Percentiles rank a stretch among this genome's conserved stretches.
These are phyloP conservation scores for Scaptodrosophila lebanonensis DNA, from an alignment of 1,140 invertebrate species.

Conservation along the genomic window DNA sequence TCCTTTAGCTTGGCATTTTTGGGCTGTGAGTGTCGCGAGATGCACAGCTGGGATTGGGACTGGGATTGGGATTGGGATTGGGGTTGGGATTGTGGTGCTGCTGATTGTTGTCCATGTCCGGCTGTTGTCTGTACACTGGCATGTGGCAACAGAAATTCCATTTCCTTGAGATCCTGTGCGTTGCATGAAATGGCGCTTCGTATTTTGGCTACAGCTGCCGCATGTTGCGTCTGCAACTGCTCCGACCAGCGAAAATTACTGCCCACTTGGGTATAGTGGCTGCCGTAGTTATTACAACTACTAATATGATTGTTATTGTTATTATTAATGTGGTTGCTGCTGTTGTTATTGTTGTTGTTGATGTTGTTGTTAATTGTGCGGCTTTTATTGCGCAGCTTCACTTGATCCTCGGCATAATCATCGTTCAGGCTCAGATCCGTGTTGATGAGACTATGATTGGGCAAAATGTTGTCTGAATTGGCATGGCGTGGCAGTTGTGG, in stretches of 20 bases:
- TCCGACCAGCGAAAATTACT: conserved; percentile 61
- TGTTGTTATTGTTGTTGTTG: conserved; percentile 41
- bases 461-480: conserved; percentile 50
- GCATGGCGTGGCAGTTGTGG: background rate
- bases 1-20: conserved; percentile 56
- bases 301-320: conserved; percentile 35
- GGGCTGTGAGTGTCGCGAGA: conserved; percentile 60
- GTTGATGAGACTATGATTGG: conserved; percentile 19
- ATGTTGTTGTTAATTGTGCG: conserved; percentile 7
- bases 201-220: conserved; percentile 62
- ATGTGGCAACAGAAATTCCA: conserved; percentile 77
- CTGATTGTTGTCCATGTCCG: conserved; percentile 20
- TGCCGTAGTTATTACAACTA: conserved; percentile 43
- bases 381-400: conserved; percentile 43
- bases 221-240: conserved; percentile 60
- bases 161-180: conserved; percentile 64
- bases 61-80: background rate
- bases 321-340: conserved; percentile 15
- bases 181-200: conserved; percentile 66
- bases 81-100: conserved; percentile 13
- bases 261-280: conserved; percentile 37
- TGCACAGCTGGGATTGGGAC: conserved; percentile 41
- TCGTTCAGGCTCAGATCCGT: too few species aligned
- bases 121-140: background rate
- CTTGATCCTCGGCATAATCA: conserved; percentile 7